These are phyloP conservation scores for Penaeus vannamei DNA, from an alignment of 1,140 invertebrate genomes.

Conservation along the genomic window DNA sequence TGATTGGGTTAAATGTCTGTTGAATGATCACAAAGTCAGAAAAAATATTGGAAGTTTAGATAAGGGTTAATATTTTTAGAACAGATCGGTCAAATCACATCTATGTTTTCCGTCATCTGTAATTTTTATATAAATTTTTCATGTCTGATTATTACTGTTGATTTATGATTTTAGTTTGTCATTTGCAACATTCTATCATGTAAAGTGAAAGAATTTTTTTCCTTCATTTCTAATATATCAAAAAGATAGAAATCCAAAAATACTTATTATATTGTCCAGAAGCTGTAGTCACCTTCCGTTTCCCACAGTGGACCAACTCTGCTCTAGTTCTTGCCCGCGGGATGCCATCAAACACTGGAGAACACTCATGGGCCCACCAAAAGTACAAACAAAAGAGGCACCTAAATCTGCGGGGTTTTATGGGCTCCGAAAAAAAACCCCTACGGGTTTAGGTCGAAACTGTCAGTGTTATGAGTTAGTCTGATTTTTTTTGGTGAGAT, in stretches of 20 bases:
- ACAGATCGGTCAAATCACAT: too few relatives aligned
- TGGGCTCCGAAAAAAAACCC: conserved; percentile 91
- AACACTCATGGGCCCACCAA: conserved; percentile 90
- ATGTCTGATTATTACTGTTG: too few relatives aligned
- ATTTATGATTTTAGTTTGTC: too few relatives aligned
- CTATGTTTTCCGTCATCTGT: too few relatives aligned
- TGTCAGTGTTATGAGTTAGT: background rate
- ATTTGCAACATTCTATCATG: background rate
- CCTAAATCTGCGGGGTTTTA: conserved; percentile 86
- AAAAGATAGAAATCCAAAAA: too few relatives aligned
- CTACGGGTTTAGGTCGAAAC: conserved; percentile 87
- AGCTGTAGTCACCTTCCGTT: conserved; percentile 22
- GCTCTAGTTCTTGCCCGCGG: conserved; percentile 82
- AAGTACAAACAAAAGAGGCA: conserved; percentile 82
- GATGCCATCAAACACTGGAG: conserved; percentile 88
- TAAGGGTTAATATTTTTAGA: too few relatives aligned
- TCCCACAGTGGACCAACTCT: conserved; percentile 83
- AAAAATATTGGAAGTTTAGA: too few relatives aligned
- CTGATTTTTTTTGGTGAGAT: background rate
- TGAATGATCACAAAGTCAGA: too few relatives aligned
- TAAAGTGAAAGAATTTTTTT: background rate
- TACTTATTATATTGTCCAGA: too few relatives aligned
- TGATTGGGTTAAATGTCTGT: too few relatives aligned
- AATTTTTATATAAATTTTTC: too few relatives aligned
- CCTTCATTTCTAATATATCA: too few relatives aligned